Base-by-base conservation (phyloP, 2,113 vertebrate species). In the Lanius collurio region DNA sequence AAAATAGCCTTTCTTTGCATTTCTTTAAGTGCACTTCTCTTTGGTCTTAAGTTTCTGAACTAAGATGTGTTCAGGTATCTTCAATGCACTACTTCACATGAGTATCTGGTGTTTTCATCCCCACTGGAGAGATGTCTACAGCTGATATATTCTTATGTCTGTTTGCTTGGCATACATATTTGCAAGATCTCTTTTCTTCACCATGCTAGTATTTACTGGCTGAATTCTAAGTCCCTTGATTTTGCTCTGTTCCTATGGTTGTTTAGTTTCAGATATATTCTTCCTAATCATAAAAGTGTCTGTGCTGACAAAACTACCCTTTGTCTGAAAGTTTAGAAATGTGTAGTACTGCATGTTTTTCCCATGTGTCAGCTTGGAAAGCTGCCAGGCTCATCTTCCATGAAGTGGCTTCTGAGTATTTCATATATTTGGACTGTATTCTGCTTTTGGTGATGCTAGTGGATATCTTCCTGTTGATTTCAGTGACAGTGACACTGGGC, bases 401-500 rank as follows among this genome's bases (percentile, higher is more conserved):
- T 30, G 75, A 87, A 83, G 93, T 82, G 78, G 24, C 60, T 90
- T 87, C 57, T 49, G 49, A 89, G 41, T 65, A 41, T 93, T 94
- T 95, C 27, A 4, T 79, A 27, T 15, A 42, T 35, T 95, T 86
- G 31, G 31, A 53, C 83, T 63, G 28, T 49, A 37, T 83, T 83
- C 64, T 81, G 80, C 74, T 62, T 75, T 74, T 19, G 2, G 30
- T 71, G 87, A 88, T 0, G 14, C 76, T 75, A 81, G 50, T 84
- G 57, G 74, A 67, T 96, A 39, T 89, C 92, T 91, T 95, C 73
- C 74, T 64, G 1, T 74, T 92, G 83, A 89, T 69, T 92, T 93
- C 70, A 70, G 53, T 83, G 77, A 14, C 62, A 77, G 71, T 16
- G 23, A 60, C 69, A 26, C 62, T 68, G 57, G 33, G 14, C 83